phyloP scores from a whole-genome alignment of 1,140 invertebrate species.

The Rhyacophila brunnea region DNA sequence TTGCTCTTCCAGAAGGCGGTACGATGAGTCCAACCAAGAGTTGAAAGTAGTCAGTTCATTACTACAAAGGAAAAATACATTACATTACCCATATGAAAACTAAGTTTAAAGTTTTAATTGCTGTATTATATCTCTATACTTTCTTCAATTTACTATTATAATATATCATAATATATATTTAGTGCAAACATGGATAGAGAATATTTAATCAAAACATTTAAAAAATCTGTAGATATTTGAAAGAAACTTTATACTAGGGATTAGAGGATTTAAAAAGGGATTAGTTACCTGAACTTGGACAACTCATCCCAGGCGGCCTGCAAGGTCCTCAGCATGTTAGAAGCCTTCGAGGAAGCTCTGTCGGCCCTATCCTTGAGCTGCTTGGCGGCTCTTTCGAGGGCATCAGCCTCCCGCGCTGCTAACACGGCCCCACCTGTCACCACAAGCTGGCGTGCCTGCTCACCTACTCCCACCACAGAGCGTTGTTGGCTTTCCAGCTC shows the following conservation, averaged over 20 bases:
- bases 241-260: too few species aligned
- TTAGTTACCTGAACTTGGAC: constrained; percentile 79
- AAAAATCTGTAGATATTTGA: too few species aligned
- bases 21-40: constrained; percentile 79
- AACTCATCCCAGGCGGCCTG: constrained; percentile 83
- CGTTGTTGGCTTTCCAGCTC: constrained; percentile 86
- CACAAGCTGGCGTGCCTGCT: constrained; percentile 89
- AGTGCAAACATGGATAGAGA: too few species aligned
- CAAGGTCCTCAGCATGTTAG: constrained; percentile 73
- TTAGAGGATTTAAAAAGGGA: too few species aligned
- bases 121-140: too few species aligned
- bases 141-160: neutral
- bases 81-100: too few species aligned
- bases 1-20: constrained; percentile 78
- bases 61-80: constrained; percentile 44
- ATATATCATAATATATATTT: too few species aligned
- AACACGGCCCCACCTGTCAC: constrained; percentile 86
- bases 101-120: too few species aligned
- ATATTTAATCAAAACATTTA: too few species aligned
- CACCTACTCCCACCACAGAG: constrained; percentile 81
- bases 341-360: constrained; percentile 73
- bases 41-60: constrained; percentile 80
- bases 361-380: constrained; percentile 83
- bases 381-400: constrained; percentile 80
- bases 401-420: constrained; percentile 81